Percentiles rank a stretch among this genome's conserved stretches.
Evolutionary conservation across 2,888 invertebrate genomes (phyloP).

Genomic region (Ochlodes sylvanus): DNA sequence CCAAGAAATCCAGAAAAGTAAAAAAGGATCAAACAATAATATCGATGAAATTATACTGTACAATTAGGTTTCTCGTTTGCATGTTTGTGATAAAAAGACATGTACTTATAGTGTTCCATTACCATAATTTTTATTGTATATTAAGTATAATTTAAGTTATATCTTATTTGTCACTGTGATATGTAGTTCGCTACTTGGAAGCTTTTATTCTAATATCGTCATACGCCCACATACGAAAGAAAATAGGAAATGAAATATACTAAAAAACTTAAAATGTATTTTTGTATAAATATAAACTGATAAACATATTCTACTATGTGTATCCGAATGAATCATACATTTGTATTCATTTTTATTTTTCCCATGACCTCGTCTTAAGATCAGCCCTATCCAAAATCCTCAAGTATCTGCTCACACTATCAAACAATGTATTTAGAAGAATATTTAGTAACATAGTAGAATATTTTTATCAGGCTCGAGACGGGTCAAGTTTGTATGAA

Average conservation of each 20-base stretch:
- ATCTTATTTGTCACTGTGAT: constrained; percentile 80
- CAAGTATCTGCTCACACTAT: too few relatives aligned
- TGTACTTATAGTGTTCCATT: constrained; percentile 45
- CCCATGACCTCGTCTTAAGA: too few relatives aligned
- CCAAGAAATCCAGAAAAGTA: background rate
- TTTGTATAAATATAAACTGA: constrained; percentile 48
- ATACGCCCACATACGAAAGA: constrained; percentile 42
- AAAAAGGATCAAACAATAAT: constrained; percentile 22
- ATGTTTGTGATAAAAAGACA: constrained; percentile 47
- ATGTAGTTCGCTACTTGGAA: constrained; percentile 66
- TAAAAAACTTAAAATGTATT: constrained; percentile 38
- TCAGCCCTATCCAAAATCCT: too few relatives aligned
- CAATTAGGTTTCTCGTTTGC: constrained; percentile 12
- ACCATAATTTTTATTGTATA: constrained; percentile 30
- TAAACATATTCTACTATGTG: background rate
- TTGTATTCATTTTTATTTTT: too few relatives aligned
- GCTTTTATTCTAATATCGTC: constrained; percentile 50
- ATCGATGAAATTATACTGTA: constrained; percentile 4
- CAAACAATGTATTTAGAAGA: too few relatives aligned
- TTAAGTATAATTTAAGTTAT: constrained; percentile 36
- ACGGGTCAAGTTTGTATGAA: constrained; percentile 10
- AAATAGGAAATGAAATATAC: constrained; percentile 22
- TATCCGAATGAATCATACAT: too few relatives aligned
- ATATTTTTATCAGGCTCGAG: constrained; percentile 14
- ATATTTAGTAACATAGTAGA: constrained; percentile 4